Evolutionary conservation across 2,113 vertebrate genomes (phyloP), one percentile per base, ranked within the genome.

Genomic region (Phodopus roborovskii): DNA sequence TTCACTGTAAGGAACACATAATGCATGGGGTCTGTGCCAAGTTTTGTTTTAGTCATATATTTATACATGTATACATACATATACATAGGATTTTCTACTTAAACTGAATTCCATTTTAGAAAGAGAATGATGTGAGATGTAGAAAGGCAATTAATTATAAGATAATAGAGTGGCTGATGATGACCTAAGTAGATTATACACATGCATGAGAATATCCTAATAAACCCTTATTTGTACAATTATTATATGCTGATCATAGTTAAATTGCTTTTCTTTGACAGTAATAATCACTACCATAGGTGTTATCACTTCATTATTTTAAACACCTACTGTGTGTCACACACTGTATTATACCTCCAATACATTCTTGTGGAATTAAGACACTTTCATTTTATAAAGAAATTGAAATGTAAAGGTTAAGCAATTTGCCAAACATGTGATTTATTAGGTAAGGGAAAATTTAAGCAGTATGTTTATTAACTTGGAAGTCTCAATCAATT

Each of bases 1-100:
- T 56, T 56, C 56, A 5, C 10, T 19, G 33, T 3, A 24, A 62
- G 42, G 22, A 8, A 2, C 24, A 9, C 9, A 2, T 11, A 3
- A 5, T 42, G 2, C 10, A 3, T 62, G 11, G 28, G 60, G 4
- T 4, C 20, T 3, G 5, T 50, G 8, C 79, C 33, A 48, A 22
- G 22, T 11, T 6, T 7, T 0, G 0, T 5, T 6, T n/a, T 17
- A 58, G 20, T 20, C 36, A 66, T 30, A 3, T 22, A 53, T 86
- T 87, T 70, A n/a, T n/a, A 8, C 42, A 62, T 78, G n/a, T 78
- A n/a, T 30, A 56, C 12, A 9, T 62, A 87, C 30, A 58, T 13
- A 16, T 50, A 30, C n/a, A 45, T 78, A 86, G 64, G 60, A 15
- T 91, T 60, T 91, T 85, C 26, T 56, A 36, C 28, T 15, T 56